phyloP scores from a whole-genome alignment of 2,888 invertebrate species.

The Onchidella celtica region DNA sequence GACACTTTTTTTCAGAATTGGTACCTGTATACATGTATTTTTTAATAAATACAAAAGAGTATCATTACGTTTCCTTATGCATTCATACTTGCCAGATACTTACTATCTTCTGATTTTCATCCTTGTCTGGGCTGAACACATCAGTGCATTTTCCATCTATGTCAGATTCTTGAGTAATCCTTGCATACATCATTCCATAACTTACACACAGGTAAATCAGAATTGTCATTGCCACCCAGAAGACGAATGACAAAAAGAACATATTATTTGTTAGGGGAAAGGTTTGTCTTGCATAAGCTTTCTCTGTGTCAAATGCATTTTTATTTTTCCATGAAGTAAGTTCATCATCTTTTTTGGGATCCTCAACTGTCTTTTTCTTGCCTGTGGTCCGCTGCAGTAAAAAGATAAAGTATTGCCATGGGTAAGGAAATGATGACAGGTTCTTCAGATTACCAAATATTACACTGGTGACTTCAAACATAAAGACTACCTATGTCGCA shows the following conservation, averaged over 20 bases:
- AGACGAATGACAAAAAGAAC: conserved; percentile 48
- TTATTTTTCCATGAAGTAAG: background rate
- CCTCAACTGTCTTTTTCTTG: background rate
- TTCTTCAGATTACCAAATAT: too few relatives aligned
- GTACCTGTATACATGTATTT: too few relatives aligned
- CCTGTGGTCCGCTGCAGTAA: conserved; percentile 12
- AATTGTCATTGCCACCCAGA: conserved; percentile 41
- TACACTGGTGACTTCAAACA: background rate
- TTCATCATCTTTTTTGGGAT: conserved; percentile 43
- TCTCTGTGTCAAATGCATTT: background rate
- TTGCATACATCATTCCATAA: conserved; percentile 35
- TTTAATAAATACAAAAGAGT: too few relatives aligned
- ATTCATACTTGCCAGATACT: conserved; percentile 18
- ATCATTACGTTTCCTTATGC: too few relatives aligned
- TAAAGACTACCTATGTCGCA: background rate
- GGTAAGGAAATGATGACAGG: background rate
- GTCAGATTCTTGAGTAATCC: conserved; percentile 48
- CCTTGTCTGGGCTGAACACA: conserved; percentile 16
- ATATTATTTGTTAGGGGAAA: conserved; percentile 52
- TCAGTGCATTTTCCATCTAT: conserved; percentile 22
- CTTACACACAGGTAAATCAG: conserved; percentile 28
- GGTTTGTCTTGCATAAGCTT: conserved; percentile 1
- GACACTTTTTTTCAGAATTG: too few relatives aligned
- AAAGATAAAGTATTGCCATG: background rate
- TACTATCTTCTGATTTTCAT: conserved; percentile 45